Evolutionary conservation across 2,888 invertebrate species (phyloP).

Genomic region (Heteromurus nitidus): DNA sequence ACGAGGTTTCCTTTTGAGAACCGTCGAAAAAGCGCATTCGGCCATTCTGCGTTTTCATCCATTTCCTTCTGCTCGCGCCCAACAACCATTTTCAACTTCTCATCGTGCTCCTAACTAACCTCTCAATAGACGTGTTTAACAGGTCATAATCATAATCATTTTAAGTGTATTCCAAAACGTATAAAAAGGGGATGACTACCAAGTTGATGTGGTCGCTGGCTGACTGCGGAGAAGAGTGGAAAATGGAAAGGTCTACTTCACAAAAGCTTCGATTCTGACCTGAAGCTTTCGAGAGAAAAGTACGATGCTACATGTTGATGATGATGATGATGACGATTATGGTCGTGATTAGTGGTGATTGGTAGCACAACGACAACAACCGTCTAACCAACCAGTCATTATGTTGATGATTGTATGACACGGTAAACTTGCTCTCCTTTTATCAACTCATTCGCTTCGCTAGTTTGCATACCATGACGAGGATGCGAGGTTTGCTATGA

Average conservation of each 20-base stretch:
- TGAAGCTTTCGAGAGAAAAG: slow-evolving; percentile 15
- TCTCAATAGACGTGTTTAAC: slow-evolving; percentile 5
- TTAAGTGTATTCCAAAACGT: neutral
- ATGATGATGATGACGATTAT: slow-evolving; percentile 28
- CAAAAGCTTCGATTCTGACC: slow-evolving; percentile 14
- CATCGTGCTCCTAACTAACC: no score
- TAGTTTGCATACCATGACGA: no score
- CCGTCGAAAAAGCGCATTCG: no score
- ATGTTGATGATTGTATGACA: slow-evolving; percentile 46
- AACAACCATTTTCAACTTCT: no score
- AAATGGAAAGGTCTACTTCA: neutral
- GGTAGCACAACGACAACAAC: slow-evolving; percentile 35
- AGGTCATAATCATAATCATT: slow-evolving; percentile 37
- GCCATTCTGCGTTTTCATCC: no score
- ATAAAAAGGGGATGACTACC: neutral
- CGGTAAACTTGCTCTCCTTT: slow-evolving; percentile 6
- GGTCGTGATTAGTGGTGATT: slow-evolving; percentile 52
- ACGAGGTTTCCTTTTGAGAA: slow-evolving; percentile 8
- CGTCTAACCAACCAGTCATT: slow-evolving; percentile 18
- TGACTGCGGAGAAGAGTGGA: neutral
- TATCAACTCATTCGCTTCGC: slow-evolving; percentile 2
- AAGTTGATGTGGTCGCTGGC: no score
- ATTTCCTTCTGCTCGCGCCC: no score
- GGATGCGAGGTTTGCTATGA: no score
- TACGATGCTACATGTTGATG: no score